Conservation (phyloP, 2,797 vertebrate species). For the Heterohyrax brucei region DNA sequence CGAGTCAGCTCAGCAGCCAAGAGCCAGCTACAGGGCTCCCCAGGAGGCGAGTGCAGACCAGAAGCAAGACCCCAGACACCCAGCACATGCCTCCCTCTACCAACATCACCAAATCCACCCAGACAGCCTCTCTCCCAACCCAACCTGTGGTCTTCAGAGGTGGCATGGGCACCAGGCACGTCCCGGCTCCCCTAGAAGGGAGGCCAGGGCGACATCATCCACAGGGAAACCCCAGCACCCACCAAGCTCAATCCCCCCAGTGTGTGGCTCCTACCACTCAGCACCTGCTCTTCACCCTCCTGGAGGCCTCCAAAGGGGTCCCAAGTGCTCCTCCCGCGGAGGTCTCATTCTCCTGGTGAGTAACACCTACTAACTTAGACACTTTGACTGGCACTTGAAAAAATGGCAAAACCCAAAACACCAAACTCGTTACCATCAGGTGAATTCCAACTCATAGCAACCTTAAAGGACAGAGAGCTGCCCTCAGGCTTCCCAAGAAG, state of each 20-base stretch:
- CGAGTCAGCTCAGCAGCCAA: background rate
- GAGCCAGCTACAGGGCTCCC: background rate
- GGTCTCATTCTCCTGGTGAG: background rate
- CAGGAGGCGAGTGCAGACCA: too few species aligned
- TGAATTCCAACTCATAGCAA: too few species aligned
- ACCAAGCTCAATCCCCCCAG: background rate
- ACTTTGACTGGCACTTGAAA: background rate
- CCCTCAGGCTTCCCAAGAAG: too few species aligned
- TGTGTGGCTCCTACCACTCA: background rate
- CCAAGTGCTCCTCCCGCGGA: background rate
- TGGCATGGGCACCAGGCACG: background rate
- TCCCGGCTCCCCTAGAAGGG: background rate
- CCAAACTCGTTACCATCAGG: too few species aligned
- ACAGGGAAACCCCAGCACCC: background rate
- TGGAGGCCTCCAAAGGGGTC: background rate
- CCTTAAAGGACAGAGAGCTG: too few species aligned
- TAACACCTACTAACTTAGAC: background rate
- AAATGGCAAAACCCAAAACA: background rate
- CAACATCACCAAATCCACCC: accelerated
- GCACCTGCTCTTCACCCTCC: accelerated
- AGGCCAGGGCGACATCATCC: accelerated
- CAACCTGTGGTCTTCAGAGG: background rate
- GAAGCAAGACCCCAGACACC: background rate
- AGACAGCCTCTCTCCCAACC: accelerated
- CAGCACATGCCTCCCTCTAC: background rate